Evolutionary conservation across 2,797 vertebrate genomes (phyloP).

Genomic region (Hyperoplus lanceolatus): DNA sequence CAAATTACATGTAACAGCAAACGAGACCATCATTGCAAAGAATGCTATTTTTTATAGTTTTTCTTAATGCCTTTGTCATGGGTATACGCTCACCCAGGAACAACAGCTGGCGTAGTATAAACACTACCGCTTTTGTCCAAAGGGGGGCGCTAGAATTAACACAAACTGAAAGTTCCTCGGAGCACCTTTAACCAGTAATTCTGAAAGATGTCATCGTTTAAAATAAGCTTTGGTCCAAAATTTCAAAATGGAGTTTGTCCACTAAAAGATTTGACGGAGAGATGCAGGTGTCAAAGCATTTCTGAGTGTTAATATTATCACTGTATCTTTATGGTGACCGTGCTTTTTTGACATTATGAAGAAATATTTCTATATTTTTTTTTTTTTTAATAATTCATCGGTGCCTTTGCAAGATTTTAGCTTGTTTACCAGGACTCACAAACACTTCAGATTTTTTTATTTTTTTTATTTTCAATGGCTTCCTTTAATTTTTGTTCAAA

Average conservation of each 20-base stretch:
- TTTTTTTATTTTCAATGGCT: not conserved
- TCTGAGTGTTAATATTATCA: not conserved
- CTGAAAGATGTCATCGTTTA: not conserved
- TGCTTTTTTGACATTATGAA: slow-evolving; percentile 21
- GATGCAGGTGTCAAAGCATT: slow-evolving; percentile 3
- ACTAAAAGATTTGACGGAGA: not conserved
- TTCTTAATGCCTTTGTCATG: too few relatives aligned
- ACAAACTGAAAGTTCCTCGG: not conserved
- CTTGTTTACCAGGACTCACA: not conserved
- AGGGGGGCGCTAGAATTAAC: too few relatives aligned
- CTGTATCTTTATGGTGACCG: not conserved
- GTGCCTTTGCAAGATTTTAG: slow-evolving; percentile 5
- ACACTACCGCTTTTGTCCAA: too few relatives aligned
- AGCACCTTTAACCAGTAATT: not conserved
- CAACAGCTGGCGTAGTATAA: too few relatives aligned
- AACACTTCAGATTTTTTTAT: not conserved
- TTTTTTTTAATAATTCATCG: not conserved
- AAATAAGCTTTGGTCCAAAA: not conserved
- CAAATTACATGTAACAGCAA: too few relatives aligned
- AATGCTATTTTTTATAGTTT: too few relatives aligned
- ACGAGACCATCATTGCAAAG: too few relatives aligned
- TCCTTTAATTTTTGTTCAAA: slow-evolving; percentile 3
- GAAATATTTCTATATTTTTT: slow-evolving; percentile 16
- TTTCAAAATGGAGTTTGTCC: not conserved
- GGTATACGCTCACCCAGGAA: too few relatives aligned